phyloP scores from a whole-genome alignment of 2,797 vertebrate species.

The Hapalemur alaotrensis region DNA sequence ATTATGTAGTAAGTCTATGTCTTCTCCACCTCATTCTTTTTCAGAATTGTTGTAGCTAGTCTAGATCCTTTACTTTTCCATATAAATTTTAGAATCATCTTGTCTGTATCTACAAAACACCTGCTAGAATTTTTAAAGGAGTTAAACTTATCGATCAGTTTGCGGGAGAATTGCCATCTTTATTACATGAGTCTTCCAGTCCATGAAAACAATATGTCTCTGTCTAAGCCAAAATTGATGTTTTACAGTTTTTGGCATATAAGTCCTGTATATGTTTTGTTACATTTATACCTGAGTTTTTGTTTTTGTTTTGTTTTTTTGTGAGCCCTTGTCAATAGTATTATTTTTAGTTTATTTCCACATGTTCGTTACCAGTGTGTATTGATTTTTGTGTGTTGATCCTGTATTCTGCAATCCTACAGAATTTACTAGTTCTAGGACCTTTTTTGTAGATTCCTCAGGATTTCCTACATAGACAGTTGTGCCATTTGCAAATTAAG shows the following conservation, averaged over 20 bases:
- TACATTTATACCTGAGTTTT: background rate
- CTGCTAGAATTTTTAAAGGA: background rate
- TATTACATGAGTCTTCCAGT: background rate
- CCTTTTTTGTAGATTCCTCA: background rate
- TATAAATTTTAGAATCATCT: background rate
- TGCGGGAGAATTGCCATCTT: background rate
- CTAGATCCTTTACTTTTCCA: background rate
- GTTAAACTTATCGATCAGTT: background rate
- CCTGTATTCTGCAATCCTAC: background rate
- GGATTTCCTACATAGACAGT: background rate
- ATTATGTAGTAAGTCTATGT: background rate
- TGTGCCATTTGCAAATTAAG: background rate
- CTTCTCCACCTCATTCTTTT: background rate
- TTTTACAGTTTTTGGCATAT: background rate
- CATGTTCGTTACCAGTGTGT: background rate
- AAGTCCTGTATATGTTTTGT: background rate
- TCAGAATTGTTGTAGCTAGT: background rate
- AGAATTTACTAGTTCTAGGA: background rate
- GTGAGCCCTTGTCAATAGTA: background rate
- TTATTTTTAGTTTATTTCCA: background rate
- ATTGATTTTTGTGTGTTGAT: background rate
- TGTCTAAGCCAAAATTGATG: background rate
- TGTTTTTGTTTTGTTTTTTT: background rate
- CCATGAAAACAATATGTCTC: background rate
- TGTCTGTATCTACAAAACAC: background rate